Base-by-base conservation (phyloP, 2,888 invertebrate species). In the Peribatodes rhomboidaria region DNA sequence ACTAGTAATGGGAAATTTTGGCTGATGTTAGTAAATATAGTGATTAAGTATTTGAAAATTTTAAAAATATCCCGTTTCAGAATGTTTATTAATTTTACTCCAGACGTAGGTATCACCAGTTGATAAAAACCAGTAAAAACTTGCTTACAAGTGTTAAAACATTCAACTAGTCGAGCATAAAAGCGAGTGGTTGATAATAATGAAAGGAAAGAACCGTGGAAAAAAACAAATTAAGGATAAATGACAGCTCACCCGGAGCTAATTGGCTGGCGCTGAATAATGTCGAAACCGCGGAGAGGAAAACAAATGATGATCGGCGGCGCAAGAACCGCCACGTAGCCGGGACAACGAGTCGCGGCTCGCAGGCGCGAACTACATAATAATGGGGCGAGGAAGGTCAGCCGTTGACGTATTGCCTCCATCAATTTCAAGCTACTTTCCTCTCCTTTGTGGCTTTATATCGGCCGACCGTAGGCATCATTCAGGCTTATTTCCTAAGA, bases 331-430 rank as follows among this genome's bases (percentile, higher is more conserved):
- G 47, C 47, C 63, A 46, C 54, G 65, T 52, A 63, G 61, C 53
- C 62, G 75, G 72, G 74, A 77, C 76, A 74, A 80, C 76, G 78
- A 80, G 79, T 72, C 78, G 72, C 74, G 65, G 58, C 69, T 60
- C 42, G 39, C 68, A 75, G 69, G 74, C 79, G 78, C 71, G 76
- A 77, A 81, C 77, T 73, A 77, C 76, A 78, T 75, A 76, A 77
- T 82, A 83, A 83, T 80, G 78, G 65, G 68, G 76, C 72, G 69
- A 67, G 70, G 77, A 79, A 85, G 81, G 81, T 84, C 82, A 77
- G 47, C 66, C 47, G 68, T 60, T 78, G 78, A 83, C 65, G 65
- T 70, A 82, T 81, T 66, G 72, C 69, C 69, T 53, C 69, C 74
- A 80, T 83, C 78, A 76, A 78, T 79, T 74, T 50, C 55, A 58